phyloP scores from a whole-genome alignment of 1,140 invertebrate species.

The Ruditapes philippinarum region DNA sequence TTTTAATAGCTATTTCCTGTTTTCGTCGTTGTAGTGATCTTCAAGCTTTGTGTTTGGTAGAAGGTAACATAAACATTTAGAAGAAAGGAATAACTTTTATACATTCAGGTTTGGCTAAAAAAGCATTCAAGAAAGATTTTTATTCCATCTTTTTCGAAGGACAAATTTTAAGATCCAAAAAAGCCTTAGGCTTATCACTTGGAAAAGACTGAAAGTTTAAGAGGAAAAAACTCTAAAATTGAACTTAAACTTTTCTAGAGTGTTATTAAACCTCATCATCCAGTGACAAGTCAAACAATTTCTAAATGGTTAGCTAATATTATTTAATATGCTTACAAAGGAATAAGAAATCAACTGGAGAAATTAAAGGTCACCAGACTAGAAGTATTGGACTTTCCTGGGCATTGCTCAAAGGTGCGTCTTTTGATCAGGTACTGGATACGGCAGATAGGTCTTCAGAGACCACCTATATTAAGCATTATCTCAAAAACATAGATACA shows the following conservation, averaged over 20 bases:
- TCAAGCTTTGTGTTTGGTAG: slow-evolving; percentile 54
- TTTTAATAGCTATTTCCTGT: slow-evolving; percentile 42
- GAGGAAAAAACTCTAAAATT: background rate
- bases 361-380: slow-evolving; percentile 22
- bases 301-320: slow-evolving; percentile 19
- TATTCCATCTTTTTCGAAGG: slow-evolving; percentile 60
- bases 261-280: slow-evolving; percentile 10
- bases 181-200: slow-evolving; percentile 31
- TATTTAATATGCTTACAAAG: background rate
- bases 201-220: slow-evolving; percentile 44
- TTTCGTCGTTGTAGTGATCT: slow-evolving; percentile 64
- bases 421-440: background rate
- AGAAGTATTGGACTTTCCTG: slow-evolving; percentile 43
- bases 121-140: slow-evolving; percentile 54
- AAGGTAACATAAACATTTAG: slow-evolving; percentile 53
- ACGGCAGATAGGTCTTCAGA: slow-evolving; percentile 44
- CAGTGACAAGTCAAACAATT: slow-evolving; percentile 35
- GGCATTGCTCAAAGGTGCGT: slow-evolving; percentile 57
- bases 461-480: slow-evolving; percentile 18
- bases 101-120: slow-evolving; percentile 50
- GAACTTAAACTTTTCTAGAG: slow-evolving; percentile 47
- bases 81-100: slow-evolving; percentile 66
- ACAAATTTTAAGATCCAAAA: slow-evolving; percentile 56
- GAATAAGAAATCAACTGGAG: slow-evolving; percentile 16
- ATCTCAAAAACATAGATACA: background rate